Conservation (phyloP, 1,140 invertebrate genomes). For the Atta colombica region DNA sequence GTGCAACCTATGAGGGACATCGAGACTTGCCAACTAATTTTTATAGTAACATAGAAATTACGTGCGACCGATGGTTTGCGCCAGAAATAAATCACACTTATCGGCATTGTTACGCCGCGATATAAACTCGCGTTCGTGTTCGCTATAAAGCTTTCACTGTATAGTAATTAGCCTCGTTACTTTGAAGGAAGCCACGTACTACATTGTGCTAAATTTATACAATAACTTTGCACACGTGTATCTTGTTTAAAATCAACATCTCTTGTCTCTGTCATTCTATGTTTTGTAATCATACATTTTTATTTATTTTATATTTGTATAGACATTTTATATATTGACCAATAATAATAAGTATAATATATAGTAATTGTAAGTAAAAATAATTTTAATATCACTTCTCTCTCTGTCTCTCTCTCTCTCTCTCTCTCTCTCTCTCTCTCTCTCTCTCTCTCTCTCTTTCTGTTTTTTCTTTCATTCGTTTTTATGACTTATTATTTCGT, state of each 20-base stretch:
- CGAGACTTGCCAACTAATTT: conserved; percentile 43
- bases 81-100: conserved; percentile 54
- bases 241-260: not conserved
- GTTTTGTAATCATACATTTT: not conserved
- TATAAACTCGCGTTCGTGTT: conserved; percentile 53
- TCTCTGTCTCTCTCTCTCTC: not conserved
- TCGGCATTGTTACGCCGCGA: conserved; percentile 54
- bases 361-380: not conserved
- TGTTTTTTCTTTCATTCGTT: not conserved
- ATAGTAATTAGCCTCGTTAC: conserved; percentile 33
- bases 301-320: not conserved
- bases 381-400: not conserved
- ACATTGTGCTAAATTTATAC: conserved; percentile 1
- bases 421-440: not conserved
- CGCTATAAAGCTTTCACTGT: conserved; percentile 43
- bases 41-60: conserved; percentile 46
- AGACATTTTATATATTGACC: not conserved
- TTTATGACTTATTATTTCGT: not conserved
- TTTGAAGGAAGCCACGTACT: conserved; percentile 15
- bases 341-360: not conserved
- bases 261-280: not conserved
- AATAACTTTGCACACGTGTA: conserved; percentile 6
- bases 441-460: too few relatives aligned
- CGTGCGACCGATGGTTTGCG: conserved; percentile 41
- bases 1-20: conserved; percentile 28